These are phyloP conservation scores for Rhodophaea formosa DNA, from an alignment of 2,888 invertebrate species.

Conservation along the genomic window DNA sequence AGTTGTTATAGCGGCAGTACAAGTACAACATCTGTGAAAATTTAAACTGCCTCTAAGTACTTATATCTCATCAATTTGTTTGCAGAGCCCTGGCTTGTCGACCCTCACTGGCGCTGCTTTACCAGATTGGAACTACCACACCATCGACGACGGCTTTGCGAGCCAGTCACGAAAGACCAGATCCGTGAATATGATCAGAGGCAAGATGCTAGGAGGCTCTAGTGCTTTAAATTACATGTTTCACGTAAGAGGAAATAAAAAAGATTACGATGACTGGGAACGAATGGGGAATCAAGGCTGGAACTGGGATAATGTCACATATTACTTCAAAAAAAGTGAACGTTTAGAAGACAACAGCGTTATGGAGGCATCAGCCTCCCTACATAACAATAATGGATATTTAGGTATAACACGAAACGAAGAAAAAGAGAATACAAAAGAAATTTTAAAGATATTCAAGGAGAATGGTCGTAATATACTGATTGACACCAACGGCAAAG, in stretches of 20 bases:
- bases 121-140: slow-evolving; percentile 49
- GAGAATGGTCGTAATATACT: slow-evolving; percentile 46
- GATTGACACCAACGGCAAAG: slow-evolving; percentile 42
- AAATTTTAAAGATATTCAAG: slow-evolving; percentile 45
- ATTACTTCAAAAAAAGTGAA: slow-evolving; percentile 56
- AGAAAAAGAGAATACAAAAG: slow-evolving; percentile 53
- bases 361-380: slow-evolving; percentile 47
- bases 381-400: slow-evolving; percentile 40
- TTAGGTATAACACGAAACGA: slow-evolving; percentile 47
- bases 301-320: slow-evolving; percentile 45
- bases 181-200: slow-evolving; percentile 72
- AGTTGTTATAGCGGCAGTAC: too few species aligned
- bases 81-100: slow-evolving; percentile 50
- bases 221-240: slow-evolving; percentile 85
- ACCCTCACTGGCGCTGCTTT: slow-evolving; percentile 36
- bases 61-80: slow-evolving; percentile 25
- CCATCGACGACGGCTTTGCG: slow-evolving; percentile 45
- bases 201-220: slow-evolving; percentile 84
- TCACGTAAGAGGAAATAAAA: slow-evolving; percentile 83
- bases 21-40: too few species aligned
- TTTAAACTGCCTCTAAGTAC: slow-evolving; percentile 30
- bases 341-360: slow-evolving; percentile 31
- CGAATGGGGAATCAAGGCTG: slow-evolving; percentile 78
- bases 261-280: slow-evolving; percentile 80
- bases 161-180: slow-evolving; percentile 42